Conservation (phyloP, 1,140 invertebrate species). For the Gonatopus flavifemur region DNA sequence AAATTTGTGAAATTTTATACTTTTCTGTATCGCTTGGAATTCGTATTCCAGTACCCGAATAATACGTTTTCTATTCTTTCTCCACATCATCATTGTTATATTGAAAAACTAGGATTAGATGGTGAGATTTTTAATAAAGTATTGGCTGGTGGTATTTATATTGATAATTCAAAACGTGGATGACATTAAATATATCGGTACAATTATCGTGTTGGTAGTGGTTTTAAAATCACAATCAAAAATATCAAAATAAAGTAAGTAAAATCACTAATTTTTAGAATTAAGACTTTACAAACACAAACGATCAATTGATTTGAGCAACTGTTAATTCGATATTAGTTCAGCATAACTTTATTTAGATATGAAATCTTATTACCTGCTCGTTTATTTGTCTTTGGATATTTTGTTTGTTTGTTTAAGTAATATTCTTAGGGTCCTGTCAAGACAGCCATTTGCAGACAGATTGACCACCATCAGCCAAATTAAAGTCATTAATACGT, state of each 20-base stretch:
- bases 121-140: slow-evolving; percentile 46
- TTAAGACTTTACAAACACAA: slow-evolving; percentile 42
- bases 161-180: slow-evolving; percentile 14
- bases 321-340: slow-evolving; percentile 45
- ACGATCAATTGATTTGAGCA: slow-evolving; percentile 35
- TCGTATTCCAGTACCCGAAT: no score
- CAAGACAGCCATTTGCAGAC: slow-evolving; percentile 8
- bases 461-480: slow-evolving; percentile 51
- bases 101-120: slow-evolving; percentile 17
- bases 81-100: slow-evolving; percentile 1
- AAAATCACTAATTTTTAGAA: slow-evolving; percentile 25
- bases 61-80: no score
- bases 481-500: slow-evolving; percentile 27
- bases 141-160: slow-evolving; percentile 49
- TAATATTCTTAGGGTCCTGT: slow-evolving; percentile 8
- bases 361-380: slow-evolving; percentile 46
- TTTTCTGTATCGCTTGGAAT: no score
- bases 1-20: no score
- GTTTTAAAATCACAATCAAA: slow-evolving; percentile 1
- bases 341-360: slow-evolving; percentile 45
- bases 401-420: no score
- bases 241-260: slow-evolving; percentile 25
- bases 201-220: neutral
- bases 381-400: slow-evolving; percentile 34
- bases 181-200: no score